Percentiles rank a stretch among this genome's conserved stretches.
Evolutionary conservation across 2,888 invertebrate species (phyloP).

Genomic region (Eilema caniola): DNA sequence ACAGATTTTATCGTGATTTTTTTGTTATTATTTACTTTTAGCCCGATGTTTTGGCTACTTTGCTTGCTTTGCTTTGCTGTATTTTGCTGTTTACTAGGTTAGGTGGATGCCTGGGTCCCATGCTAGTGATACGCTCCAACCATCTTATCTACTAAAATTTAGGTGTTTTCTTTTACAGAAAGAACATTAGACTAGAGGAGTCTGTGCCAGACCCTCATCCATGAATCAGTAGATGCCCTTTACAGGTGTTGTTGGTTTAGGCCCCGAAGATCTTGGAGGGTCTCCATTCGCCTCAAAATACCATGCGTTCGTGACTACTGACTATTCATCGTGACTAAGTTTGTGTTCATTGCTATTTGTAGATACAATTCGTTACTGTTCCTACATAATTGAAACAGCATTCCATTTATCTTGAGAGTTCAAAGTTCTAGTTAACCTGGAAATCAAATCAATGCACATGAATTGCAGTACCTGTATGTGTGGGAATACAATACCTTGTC

Average conservation of each 20-base stretch:
- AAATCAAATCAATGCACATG: constrained; percentile 13
- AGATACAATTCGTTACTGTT: constrained; percentile 12
- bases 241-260: not conserved
- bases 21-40: too few relatives aligned
- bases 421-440: constrained; percentile 13
- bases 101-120: too few relatives aligned
- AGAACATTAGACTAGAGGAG: too few relatives aligned
- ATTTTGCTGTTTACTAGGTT: too few relatives aligned
- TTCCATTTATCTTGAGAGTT: constrained; percentile 21
- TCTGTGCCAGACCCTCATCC: too few relatives aligned
- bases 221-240: not conserved
- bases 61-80: too few relatives aligned
- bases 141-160: too few relatives aligned
- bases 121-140: too few relatives aligned
- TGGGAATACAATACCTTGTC: not conserved
- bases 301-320: constrained; percentile 5
- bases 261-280: not conserved
- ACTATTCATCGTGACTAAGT: constrained; percentile 13
- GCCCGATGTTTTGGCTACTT: too few relatives aligned
- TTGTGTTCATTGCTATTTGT: constrained; percentile 21
- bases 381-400: constrained; percentile 20
- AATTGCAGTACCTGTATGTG: not conserved
- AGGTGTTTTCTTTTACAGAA: too few relatives aligned
- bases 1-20: too few relatives aligned
- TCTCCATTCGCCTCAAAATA: not conserved